These are phyloP conservation scores for Lepidurus couesii DNA, from an alignment of 1,140 invertebrate species.

Conservation along the genomic window DNA sequence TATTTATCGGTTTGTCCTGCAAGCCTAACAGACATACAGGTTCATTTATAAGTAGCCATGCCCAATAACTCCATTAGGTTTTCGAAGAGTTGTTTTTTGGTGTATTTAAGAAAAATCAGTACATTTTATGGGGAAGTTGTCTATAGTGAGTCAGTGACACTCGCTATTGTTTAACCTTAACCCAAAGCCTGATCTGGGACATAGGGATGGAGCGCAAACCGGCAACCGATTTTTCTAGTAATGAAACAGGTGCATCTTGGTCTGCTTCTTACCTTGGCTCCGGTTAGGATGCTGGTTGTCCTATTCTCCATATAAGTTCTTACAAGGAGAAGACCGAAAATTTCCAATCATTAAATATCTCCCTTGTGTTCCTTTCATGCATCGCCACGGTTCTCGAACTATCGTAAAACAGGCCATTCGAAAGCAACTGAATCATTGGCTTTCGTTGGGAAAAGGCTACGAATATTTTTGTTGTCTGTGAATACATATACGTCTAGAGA, in stretches of 20 bases:
- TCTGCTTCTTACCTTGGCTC: not conserved
- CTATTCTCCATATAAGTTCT: not conserved
- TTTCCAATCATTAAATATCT: conserved; percentile 15
- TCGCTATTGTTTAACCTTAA: not conserved
- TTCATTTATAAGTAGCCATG: not conserved
- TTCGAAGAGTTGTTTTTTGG: not conserved
- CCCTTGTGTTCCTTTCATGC: not conserved
- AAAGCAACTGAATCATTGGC: conserved; percentile 10
- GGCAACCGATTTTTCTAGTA: not conserved
- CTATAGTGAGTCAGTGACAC: not conserved
- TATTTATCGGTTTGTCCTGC: too few species aligned
- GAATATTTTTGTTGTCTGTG: not conserved
- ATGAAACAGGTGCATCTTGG: conserved; percentile 15
- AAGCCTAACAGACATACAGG: not conserved
- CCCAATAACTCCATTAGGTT: not conserved
- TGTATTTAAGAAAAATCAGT: not conserved
- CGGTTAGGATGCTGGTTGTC: not conserved
- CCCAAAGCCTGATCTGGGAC: not conserved
- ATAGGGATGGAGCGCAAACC: not conserved
- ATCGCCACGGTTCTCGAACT: not conserved
- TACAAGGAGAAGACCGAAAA: not conserved
- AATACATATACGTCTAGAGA: not conserved
- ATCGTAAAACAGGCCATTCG: not conserved
- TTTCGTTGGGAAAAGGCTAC: not conserved
- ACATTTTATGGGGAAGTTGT: not conserved